Conservation (phyloP, 1,140 invertebrate genomes). For the Heliothis virescens region DNA sequence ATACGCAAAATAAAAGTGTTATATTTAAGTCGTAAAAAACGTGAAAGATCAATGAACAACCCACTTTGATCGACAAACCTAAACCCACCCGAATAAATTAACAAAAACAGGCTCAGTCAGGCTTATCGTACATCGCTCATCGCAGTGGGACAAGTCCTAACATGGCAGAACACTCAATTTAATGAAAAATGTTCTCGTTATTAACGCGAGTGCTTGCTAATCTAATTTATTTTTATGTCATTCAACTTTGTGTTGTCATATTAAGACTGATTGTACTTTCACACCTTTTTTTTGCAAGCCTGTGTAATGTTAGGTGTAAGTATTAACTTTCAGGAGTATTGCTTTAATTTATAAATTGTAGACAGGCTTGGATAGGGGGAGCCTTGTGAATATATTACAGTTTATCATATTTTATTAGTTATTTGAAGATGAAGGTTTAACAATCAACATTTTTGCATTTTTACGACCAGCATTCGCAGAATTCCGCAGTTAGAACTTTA, state of each 20-base stretch:
- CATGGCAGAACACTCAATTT: constrained; percentile 3
- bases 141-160: constrained; percentile 4
- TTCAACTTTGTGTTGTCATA: constrained; percentile 7
- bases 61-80: not conserved
- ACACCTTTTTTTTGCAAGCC: not conserved
- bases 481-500: too few species aligned
- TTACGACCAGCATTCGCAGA: too few species aligned
- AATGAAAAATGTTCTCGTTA: constrained; percentile 23
- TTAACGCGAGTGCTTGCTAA: constrained; percentile 24
- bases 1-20: too few species aligned
- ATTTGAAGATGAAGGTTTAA: too few species aligned
- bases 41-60: too few species aligned
- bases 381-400: too few species aligned
- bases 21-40: too few species aligned
- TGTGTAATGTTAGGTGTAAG: not conserved
- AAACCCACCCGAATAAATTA: not conserved
- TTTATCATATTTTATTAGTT: too few species aligned
- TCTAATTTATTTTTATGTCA: constrained; percentile 23
- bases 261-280: not conserved
- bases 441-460: too few species aligned
- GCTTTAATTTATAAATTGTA: too few species aligned
- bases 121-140: constrained; percentile 1
- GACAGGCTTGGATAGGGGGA: too few species aligned
- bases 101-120: constrained; percentile 4
- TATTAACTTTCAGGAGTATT: not conserved